Conservation (phyloP, 2,113 vertebrate genomes). For the Paedocypris sp. region DNA sequence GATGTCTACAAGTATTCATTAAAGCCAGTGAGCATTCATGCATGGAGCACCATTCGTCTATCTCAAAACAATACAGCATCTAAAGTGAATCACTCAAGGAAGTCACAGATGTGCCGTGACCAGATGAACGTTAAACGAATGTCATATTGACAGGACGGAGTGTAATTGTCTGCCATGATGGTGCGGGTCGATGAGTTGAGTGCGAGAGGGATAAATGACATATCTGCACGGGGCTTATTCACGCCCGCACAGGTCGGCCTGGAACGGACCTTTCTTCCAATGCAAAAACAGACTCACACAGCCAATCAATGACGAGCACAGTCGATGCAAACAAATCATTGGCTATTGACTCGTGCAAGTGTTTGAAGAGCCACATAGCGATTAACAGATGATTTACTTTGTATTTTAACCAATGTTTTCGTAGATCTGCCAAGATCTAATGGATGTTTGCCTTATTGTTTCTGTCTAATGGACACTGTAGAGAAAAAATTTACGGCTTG, state of each 20-base stretch:
- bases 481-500: slow-evolving; percentile 9
- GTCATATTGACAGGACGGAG: slow-evolving; percentile 26
- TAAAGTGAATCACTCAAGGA: slow-evolving; percentile 33
- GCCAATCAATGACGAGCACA: slow-evolving; percentile 9
- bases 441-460: not conserved
- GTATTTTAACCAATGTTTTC: not conserved
- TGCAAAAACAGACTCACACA: not conserved
- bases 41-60: slow-evolving; percentile 40
- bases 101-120: slow-evolving; percentile 27
- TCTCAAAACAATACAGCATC: slow-evolving; percentile 34
- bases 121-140: slow-evolving; percentile 45
- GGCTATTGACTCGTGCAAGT: slow-evolving; percentile 7
- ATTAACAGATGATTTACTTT: slow-evolving; percentile 13
- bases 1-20: slow-evolving; percentile 19
- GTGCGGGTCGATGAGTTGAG: slow-evolving; percentile 14
- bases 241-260: not conserved
- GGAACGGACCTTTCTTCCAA: not conserved
- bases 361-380: slow-evolving; percentile 14
- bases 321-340: slow-evolving; percentile 32
- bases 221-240: not conserved
- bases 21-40: slow-evolving; percentile 3
- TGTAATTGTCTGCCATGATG: slow-evolving; percentile 4
- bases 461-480: slow-evolving; percentile 9
- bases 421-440: slow-evolving; percentile 2
- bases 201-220: not conserved